Evolutionary conservation across 2,888 invertebrate species (phyloP).

Genomic region (Xestia ashworthii): DNA sequence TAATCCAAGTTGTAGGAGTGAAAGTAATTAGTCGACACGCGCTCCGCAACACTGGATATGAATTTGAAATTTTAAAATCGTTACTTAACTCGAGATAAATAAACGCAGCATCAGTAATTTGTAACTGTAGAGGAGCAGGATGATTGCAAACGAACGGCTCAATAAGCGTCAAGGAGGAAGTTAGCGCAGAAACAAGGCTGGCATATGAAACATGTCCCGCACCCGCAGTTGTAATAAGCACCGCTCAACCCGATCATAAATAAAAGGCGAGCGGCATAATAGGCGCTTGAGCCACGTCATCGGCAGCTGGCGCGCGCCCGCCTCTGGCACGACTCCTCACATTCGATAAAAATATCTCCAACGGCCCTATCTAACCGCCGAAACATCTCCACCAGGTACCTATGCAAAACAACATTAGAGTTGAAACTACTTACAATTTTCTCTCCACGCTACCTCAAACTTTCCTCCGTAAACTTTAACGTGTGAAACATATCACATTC

Average conservation of each 20-base stretch:
- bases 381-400: slow-evolving; percentile 61
- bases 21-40: slow-evolving; percentile 68
- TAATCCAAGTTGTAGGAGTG: slow-evolving; percentile 67
- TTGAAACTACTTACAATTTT: slow-evolving; percentile 62
- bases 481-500: slow-evolving; percentile 51
- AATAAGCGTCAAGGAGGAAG: slow-evolving; percentile 80
- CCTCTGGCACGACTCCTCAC: slow-evolving; percentile 76
- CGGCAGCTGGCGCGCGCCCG: slow-evolving; percentile 82
- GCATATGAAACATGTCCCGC: slow-evolving; percentile 84
- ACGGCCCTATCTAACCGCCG: slow-evolving; percentile 60
- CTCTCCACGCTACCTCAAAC: slow-evolving; percentile 60
- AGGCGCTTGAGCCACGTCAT: slow-evolving; percentile 83
- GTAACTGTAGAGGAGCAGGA: slow-evolving; percentile 62
- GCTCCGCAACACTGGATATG: slow-evolving; percentile 8
- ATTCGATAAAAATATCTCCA: slow-evolving; percentile 79
- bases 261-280: slow-evolving; percentile 85
- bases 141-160: slow-evolving; percentile 77
- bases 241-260: slow-evolving; percentile 87
- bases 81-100: slow-evolving; percentile 42
- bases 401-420: slow-evolving; percentile 73
- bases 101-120: slow-evolving; percentile 61
- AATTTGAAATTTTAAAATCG: slow-evolving; percentile 37
- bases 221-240: slow-evolving; percentile 85
- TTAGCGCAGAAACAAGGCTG: slow-evolving; percentile 77
- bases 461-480: slow-evolving; percentile 69